Evolutionary conservation across 2,888 invertebrate species (phyloP), one percentile per base, ranked within the genome.

Genomic region (Hyles lineata): DNA sequence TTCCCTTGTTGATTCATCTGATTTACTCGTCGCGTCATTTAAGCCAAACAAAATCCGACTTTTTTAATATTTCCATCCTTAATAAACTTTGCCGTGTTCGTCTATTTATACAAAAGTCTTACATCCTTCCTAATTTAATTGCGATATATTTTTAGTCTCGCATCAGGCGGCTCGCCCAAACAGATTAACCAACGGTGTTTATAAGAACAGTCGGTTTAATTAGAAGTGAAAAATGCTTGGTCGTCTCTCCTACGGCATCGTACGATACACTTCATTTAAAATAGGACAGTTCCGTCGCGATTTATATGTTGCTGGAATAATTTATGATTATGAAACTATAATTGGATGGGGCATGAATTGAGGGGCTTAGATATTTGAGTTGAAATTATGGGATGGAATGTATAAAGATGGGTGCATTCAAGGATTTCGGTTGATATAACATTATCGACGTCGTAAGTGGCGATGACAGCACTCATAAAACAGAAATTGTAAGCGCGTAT

Each of bases 201-300:
- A 70, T 62, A 50, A 17, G 52, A 61, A 52, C 50, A 25, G 70
- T 52, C 70, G 70, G 70, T 70, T 73, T 70, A 73, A 73, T 73
- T 73, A 73, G 21, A 62, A 59, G 60, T 73, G 73, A 73, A 73
- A 73, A 73, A 73, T 73, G 70, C 55, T 60, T 71, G 52, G 70
- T 61, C 55, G 70, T 55, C 61, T 59, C 73, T 59, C 52, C 35
- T 29, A 19, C 62, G 60, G 55, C 70, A 52, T 52, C 69, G 60
- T 69, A 67, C 70, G 80, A 79, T 79, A 74, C 80, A 79, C 78
- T 79, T 75, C 79, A 83, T 85, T 84, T 79, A 79, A 85, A 83
- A 82, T 82, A 83, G 81, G 81, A 76, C 79, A 71, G 81, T 82
- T 79, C 75, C 75, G 74, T 72, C 74, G 72, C 74, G 72, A 83